Conservation (phyloP, 2,113 vertebrate species). For the Poeciliopsis retropinna region DNA sequence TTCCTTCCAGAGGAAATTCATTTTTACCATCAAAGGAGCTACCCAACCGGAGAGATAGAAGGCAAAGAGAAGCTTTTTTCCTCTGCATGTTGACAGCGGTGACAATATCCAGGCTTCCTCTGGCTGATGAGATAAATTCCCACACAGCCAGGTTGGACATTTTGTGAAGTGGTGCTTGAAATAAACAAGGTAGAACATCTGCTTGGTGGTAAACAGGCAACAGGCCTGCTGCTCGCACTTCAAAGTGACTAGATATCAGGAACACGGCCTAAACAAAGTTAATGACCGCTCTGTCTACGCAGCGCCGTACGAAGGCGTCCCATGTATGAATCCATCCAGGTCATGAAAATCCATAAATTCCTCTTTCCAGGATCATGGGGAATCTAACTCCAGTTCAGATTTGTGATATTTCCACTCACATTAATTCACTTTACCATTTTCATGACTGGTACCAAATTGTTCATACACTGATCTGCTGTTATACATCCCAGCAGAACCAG, state of each 20-base stretch:
- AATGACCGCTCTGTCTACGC: not conserved
- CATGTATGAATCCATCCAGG: not conserved
- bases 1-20: not conserved
- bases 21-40: not conserved
- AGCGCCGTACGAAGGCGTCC: not conserved
- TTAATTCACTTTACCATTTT: too few relatives aligned
- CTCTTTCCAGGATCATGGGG: not conserved
- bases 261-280: constrained; percentile 1
- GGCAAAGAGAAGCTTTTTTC: not conserved
- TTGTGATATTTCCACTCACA: too few relatives aligned
- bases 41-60: not conserved
- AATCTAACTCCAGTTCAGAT: too few relatives aligned
- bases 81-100: constrained; percentile 3
- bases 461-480: too few relatives aligned
- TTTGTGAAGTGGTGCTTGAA: constrained; percentile 50
- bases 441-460: too few relatives aligned
- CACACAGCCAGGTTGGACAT: constrained; percentile 15
- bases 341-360: not conserved
- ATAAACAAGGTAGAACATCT: constrained; percentile 44
- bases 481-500: too few relatives aligned
- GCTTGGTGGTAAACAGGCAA: constrained; percentile 11
- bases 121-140: constrained; percentile 22
- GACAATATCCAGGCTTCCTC: constrained; percentile 15
- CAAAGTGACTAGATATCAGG: constrained; percentile 25
- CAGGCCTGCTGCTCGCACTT: constrained; percentile 34